phyloP scores from a whole-genome alignment of 2,888 invertebrate genomes.

The Agelastica alni region DNA sequence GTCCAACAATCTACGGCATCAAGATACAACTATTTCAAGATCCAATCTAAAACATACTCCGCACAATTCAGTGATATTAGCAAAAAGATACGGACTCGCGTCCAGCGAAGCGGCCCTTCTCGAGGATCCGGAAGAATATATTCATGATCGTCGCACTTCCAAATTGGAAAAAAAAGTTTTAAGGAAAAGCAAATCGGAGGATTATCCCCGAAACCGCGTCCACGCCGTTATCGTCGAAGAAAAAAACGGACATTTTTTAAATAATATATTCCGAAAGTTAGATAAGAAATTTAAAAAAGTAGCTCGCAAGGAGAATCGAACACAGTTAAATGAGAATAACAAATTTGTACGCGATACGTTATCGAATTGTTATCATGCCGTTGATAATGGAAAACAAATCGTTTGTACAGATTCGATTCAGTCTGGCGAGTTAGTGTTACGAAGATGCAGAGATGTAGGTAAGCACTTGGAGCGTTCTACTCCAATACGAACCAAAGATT shows the following conservation, averaged over 20 bases:
- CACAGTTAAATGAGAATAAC: slow-evolving; percentile 18
- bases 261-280: slow-evolving; percentile 21
- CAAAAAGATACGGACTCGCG: slow-evolving; percentile 37
- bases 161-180: slow-evolving; percentile 39
- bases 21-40: slow-evolving; percentile 3
- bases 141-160: slow-evolving; percentile 53
- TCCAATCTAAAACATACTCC: slow-evolving; percentile 21
- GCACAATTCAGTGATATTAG: slow-evolving; percentile 44
- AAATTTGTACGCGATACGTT: slow-evolving; percentile 15
- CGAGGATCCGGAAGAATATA: slow-evolving; percentile 42
- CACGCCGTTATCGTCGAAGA: not conserved
- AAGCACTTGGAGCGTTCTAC: not conserved
- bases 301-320: slow-evolving; percentile 4
- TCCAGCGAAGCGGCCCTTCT: slow-evolving; percentile 33
- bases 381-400: slow-evolving; percentile 21
- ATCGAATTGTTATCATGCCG: slow-evolving; percentile 29
- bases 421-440: slow-evolving; percentile 24
- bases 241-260: slow-evolving; percentile 21
- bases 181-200: slow-evolving; percentile 40
- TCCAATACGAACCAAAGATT: slow-evolving; percentile 25
- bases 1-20: slow-evolving; percentile 17
- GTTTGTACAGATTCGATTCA: slow-evolving; percentile 14
- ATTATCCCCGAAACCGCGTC: slow-evolving; percentile 17
- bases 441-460: slow-evolving; percentile 28
- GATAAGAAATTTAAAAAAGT: slow-evolving; percentile 27